Percentiles rank a stretch among this genome's conserved stretches.
These are phyloP conservation scores for Dreissena polymorpha DNA, from an alignment of 1,140 invertebrate genomes.

Conservation along the genomic window DNA sequence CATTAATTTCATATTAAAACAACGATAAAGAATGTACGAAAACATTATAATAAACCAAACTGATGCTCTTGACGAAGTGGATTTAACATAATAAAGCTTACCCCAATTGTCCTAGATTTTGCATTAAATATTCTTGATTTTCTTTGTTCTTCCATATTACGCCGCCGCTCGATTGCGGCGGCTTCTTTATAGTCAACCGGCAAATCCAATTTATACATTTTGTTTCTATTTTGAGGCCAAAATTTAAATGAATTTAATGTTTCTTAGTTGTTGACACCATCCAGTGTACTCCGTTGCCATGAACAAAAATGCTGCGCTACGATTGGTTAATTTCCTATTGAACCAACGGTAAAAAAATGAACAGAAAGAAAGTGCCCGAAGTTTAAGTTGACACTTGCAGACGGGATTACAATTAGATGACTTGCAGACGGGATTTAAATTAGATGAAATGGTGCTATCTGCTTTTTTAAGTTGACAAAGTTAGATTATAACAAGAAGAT, in stretches of 20 bases:
- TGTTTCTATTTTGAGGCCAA: slow-evolving; percentile 35
- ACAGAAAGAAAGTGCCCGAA: too few relatives aligned
- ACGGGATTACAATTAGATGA: too few relatives aligned
- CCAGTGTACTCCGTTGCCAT: not conserved
- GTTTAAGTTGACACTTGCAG: too few relatives aligned
- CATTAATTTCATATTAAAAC: too few relatives aligned
- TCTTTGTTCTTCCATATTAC: slow-evolving; percentile 88
- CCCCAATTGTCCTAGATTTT: slow-evolving; percentile 88
- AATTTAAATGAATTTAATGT: not conserved
- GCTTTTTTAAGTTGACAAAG: too few relatives aligned
- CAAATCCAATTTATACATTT: slow-evolving; percentile 82
- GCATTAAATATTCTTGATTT: slow-evolving; percentile 92
- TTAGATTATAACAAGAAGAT: too few relatives aligned
- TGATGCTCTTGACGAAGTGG: too few relatives aligned
- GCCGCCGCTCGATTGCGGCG: slow-evolving; percentile 86
- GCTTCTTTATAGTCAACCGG: slow-evolving; percentile 87
- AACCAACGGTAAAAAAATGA: not conserved
- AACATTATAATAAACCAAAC: too few relatives aligned
- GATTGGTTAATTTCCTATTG: not conserved
- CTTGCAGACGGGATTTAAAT: too few relatives aligned
- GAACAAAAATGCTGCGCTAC: not conserved
- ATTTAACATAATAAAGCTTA: slow-evolving; percentile 75
- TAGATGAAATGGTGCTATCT: too few relatives aligned
- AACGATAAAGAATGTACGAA: too few relatives aligned
- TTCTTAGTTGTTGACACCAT: not conserved